Evolutionary conservation across 2,888 invertebrate species (phyloP).

Genomic region (Linyphia triangularis): DNA sequence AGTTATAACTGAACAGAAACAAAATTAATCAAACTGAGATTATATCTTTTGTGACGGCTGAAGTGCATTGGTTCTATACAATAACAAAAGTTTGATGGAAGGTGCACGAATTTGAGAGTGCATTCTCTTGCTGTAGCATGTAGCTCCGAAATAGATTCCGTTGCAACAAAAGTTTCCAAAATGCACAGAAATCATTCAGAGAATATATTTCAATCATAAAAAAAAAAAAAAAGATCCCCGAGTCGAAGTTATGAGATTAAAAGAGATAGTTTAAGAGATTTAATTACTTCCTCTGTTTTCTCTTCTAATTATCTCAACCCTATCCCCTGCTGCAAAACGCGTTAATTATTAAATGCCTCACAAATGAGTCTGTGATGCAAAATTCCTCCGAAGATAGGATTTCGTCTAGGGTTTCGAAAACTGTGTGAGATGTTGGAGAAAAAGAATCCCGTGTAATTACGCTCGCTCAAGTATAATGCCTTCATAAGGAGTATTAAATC

Average conservation of each 20-base stretch:
- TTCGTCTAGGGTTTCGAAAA: constrained; percentile 31
- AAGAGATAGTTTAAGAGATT: constrained; percentile 30
- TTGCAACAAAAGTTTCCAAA: no score
- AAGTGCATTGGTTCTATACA: no score
- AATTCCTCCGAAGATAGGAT: constrained; percentile 30
- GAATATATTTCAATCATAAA: not conserved
- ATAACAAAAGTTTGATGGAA: no score
- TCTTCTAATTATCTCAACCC: constrained; percentile 50
- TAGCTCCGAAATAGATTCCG: no score
- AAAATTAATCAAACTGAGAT: no score
- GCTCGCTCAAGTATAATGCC: constrained; percentile 41
- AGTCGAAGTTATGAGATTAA: not conserved
- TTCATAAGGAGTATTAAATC: constrained; percentile 54
- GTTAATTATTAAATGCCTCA: constrained; percentile 62
- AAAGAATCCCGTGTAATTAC: constrained; percentile 49
- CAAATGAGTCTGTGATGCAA: constrained; percentile 46
- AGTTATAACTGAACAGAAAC: no score
- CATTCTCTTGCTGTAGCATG: no score
- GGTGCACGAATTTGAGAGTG: no score
- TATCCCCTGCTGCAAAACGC: constrained; percentile 33
- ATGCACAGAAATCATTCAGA: not conserved
- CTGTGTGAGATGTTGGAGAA: not conserved
- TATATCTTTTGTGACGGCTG: no score
- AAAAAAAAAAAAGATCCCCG: not conserved
- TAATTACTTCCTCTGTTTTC: constrained; percentile 55